Evolutionary conservation across 1,140 invertebrate species (phyloP).

Genomic region (Frieseomelitta varia): DNA sequence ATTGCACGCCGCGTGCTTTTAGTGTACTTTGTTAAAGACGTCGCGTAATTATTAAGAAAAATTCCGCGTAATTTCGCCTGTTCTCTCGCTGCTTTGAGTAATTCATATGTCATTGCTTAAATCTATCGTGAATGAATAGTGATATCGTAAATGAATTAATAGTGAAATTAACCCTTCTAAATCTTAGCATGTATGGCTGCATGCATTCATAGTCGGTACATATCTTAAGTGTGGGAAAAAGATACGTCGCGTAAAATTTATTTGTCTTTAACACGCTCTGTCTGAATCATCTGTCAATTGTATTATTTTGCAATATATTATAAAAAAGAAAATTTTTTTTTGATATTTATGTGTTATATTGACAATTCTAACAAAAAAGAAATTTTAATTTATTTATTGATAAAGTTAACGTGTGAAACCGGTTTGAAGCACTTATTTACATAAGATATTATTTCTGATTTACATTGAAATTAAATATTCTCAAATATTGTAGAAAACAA

Average conservation of each 20-base stretch:
- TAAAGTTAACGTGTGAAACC: not conserved
- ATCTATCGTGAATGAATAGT: not conserved
- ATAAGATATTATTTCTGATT: not conserved
- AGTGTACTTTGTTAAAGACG: conserved; percentile 7
- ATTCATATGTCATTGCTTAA: not conserved
- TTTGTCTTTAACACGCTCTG: not conserved
- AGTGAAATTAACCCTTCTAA: conserved; percentile 41
- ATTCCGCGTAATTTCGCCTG: not conserved
- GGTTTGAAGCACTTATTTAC: not conserved
- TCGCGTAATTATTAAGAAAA: not conserved
- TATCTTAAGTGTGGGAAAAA: not conserved
- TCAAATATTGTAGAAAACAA: not conserved
- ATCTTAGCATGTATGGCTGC: not conserved
- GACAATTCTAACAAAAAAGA: not conserved
- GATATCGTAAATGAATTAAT: conserved; percentile 23
- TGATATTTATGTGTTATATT: not conserved
- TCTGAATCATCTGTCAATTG: not conserved
- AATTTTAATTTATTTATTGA: not conserved
- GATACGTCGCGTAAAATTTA: not conserved
- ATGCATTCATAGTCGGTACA: not conserved
- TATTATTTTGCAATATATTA: not conserved
- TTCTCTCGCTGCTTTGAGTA: not conserved
- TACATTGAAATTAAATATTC: not conserved
- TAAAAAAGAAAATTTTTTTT: not conserved
- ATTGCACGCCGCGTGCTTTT: conserved; percentile 38